Conservation (phyloP, 2,888 invertebrate genomes). For the Thera britannica region DNA sequence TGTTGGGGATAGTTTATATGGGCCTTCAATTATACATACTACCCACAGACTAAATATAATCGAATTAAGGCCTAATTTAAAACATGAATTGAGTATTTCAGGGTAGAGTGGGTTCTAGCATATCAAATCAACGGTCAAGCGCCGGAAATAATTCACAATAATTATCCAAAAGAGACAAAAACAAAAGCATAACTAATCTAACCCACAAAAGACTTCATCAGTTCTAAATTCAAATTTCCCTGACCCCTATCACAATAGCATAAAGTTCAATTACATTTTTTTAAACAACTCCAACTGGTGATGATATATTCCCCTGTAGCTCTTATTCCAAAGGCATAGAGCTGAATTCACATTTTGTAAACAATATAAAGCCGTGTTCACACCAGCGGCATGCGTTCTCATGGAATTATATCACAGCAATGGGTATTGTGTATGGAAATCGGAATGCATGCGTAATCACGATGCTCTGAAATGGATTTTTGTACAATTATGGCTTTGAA, state of each 20-base stretch:
- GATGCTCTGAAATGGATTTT: slow-evolving; percentile 32
- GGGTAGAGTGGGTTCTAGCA: background rate
- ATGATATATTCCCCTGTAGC: background rate
- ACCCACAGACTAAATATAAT: no score
- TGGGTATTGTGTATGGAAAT: slow-evolving; percentile 32
- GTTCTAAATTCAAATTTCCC: slow-evolving; percentile 18
- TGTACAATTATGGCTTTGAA: slow-evolving; percentile 30
- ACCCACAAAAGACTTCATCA: slow-evolving; percentile 21
- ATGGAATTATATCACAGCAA: slow-evolving; percentile 24
- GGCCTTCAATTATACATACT: background rate
- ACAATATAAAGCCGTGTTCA: slow-evolving; percentile 21
- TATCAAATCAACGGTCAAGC: slow-evolving; percentile 3
- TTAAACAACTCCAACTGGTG: slow-evolving; percentile 2
- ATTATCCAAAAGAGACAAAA: slow-evolving; percentile 10
- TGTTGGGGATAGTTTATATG: background rate
- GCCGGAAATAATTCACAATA: slow-evolving; percentile 9
- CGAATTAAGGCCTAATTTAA: no score
- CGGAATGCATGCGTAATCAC: slow-evolving; percentile 38
- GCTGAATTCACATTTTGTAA: slow-evolving; percentile 6
- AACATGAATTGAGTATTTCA: background rate
- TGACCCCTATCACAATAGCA: slow-evolving; percentile 18
- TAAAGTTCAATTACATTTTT: slow-evolving; percentile 25
- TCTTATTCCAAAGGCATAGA: slow-evolving; percentile 9
- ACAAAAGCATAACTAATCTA: slow-evolving; percentile 25
- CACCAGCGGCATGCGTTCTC: slow-evolving; percentile 23